Percentiles rank a stretch among this genome's conserved stretches.
Conservation (phyloP, 2,113 vertebrate species). For the Gasterosteus aculeatus region DNA sequence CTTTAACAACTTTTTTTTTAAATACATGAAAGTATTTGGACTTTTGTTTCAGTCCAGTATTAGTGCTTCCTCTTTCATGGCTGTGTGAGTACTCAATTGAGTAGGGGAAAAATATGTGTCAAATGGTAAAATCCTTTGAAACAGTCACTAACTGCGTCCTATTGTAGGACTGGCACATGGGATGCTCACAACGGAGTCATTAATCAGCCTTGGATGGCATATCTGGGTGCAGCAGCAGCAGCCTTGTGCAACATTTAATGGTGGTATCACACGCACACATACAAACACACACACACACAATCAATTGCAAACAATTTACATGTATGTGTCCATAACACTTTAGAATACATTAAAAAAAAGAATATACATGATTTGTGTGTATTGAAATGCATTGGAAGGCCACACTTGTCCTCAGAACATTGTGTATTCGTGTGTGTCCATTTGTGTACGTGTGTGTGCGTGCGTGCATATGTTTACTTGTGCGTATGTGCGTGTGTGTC, state of each 20-base stretch:
- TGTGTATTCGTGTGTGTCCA: background rate
- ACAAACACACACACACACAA: background rate
- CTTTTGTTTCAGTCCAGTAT: background rate
- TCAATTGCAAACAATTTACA: constrained; percentile 9
- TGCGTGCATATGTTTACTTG: constrained; percentile 8
- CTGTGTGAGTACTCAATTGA: background rate
- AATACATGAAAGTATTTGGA: background rate
- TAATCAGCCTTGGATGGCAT: constrained; percentile 58
- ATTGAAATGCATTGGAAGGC: background rate
- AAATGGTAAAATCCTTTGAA: constrained; percentile 28
- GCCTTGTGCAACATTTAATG: constrained; percentile 35
- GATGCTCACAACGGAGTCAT: constrained; percentile 48
- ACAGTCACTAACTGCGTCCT: constrained; percentile 30
- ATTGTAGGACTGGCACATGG: constrained; percentile 30
- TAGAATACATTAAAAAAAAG: constrained; percentile 9
- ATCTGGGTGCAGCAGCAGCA: constrained; percentile 55
- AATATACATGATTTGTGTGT: background rate
- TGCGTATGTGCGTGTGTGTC: constrained; percentile 12
- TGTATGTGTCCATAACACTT: constrained; percentile 11
- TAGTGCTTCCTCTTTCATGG: background rate
- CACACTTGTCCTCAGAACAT: background rate
- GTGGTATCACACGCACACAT: constrained; percentile 4
- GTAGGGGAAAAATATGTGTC: constrained; percentile 16
- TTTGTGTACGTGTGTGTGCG: constrained; percentile 15
- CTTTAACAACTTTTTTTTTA: background rate